phyloP scores from a whole-genome alignment of 1,140 invertebrate genomes.

The Limonius californicus region DNA sequence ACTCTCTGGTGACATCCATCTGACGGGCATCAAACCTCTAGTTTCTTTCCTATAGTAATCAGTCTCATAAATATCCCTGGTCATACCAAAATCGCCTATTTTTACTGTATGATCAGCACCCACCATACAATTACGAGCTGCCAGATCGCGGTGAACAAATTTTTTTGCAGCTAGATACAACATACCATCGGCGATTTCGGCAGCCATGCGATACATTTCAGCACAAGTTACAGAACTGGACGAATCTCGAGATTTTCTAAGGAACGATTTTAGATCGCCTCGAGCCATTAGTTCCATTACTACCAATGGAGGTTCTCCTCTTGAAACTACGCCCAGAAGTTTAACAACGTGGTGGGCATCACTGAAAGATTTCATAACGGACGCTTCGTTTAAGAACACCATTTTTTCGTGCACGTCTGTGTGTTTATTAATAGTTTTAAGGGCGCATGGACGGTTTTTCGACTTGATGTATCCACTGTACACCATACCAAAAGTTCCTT shows the following conservation, averaged over 20 bases:
- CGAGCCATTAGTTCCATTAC: conserved; percentile 76
- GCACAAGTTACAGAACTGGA: conserved; percentile 41
- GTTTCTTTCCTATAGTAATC: conserved; percentile 67
- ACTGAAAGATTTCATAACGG: conserved; percentile 89
- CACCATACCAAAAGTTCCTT: conserved; percentile 94
- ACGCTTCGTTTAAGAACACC: conserved; percentile 92
- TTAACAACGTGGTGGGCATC: conserved; percentile 60
- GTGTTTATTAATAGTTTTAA: conserved; percentile 91
- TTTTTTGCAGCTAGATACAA: conserved; percentile 68
- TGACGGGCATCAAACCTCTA: conserved; percentile 54
- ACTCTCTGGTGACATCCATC: conserved; percentile 80
- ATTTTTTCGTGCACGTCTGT: conserved; percentile 76
- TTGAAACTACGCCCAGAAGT: conserved; percentile 67
- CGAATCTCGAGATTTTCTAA: conserved; percentile 49
- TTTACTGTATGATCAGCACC: conserved; percentile 64
- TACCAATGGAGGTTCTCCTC: conserved; percentile 60
- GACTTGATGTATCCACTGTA: conserved; percentile 38
- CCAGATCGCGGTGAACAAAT: conserved; percentile 74
- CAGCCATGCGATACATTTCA: conserved; percentile 60
- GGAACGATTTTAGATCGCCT: conserved; percentile 67
- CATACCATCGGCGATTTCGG: conserved; percentile 79
- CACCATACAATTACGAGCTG: conserved; percentile 78
- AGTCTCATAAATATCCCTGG: conserved; percentile 70
- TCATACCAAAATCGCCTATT: conserved; percentile 68
- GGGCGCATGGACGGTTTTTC: conserved; percentile 69